Base-by-base conservation (phyloP, 1,140 invertebrate genomes). In the Papilio machaon region DNA sequence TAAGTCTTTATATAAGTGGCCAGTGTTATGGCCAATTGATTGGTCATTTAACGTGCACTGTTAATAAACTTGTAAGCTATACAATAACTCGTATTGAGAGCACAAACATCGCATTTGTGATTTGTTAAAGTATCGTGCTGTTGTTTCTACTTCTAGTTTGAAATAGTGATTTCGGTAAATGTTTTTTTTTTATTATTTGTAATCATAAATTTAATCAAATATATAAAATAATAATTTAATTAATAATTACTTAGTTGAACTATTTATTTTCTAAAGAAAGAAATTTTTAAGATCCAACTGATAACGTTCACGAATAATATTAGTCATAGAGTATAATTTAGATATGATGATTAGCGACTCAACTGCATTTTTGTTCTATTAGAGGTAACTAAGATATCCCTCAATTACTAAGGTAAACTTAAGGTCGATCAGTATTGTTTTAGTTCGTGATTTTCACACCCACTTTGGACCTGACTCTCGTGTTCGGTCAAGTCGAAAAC, bases 361-460 rank as follows among this genome's bases (percentile, higher is more conserved):
- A n/a, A 80, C 70, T 35, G 64, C 49, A n/a, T 54, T 73, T 17
- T 73, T 82, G 74, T 82, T 49, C 70, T 77, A 77, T 58, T 47
- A 78, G 23, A 70, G 54, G 73, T 58, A 30, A 52, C 43, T 23
- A n/a, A 80, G 79, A 52, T 79, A 75, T 78, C 54, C 43, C 79
- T 80, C 64, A 79, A 35, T 70, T 64, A 70, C 64, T 67, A 13
- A 67, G 23, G 11, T 67, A 67, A 67, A 67, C 23, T 67, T 77
- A 78, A 78, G 82, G 60, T 73, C 60, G 76, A 82, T 82, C 77
- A 77, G 79, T 60, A 80, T 82, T 80, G 82, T 80, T 80, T 78
- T 77, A 78, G 73, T 43, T 78, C 82, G 79, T 77, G 81, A 80
- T 64, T 73, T 81, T 83, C 82, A 81, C 75, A 79, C 82, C 80